A percentile compares a stretch with the other conserved stretches of the same genome.
phyloP scores from a whole-genome alignment of 35 echinoderm and acorn worm genomes.

The Eucidaris tribuloides region DNA sequence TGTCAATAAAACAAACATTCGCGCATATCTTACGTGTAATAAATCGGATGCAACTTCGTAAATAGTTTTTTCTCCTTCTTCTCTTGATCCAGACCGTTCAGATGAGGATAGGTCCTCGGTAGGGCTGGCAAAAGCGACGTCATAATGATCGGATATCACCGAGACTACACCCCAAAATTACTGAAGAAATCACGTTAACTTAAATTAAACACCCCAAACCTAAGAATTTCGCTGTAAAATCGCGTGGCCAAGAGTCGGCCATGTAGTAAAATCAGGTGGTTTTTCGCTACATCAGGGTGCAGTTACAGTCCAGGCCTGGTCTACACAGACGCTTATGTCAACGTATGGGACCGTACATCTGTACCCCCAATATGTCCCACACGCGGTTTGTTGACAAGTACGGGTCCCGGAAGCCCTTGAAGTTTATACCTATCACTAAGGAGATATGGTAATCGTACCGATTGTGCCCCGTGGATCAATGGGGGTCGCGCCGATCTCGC shows the following conservation, averaged over 20 bases:
- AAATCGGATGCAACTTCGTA: slow-evolving; percentile 78
- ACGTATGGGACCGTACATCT: not conserved
- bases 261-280: too few relatives aligned
- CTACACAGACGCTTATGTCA: not conserved
- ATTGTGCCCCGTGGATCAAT: not conserved
- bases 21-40: slow-evolving; percentile 96
- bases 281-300: not conserved
- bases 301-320: not conserved
- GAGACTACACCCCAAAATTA: too few relatives aligned
- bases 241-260: too few relatives aligned
- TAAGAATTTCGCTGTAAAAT: too few relatives aligned
- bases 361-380: not conserved
- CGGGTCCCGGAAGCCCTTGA: slow-evolving; percentile 1
- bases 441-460: slow-evolving; percentile 31
- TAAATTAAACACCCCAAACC: too few relatives aligned
- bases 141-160: too few relatives aligned
- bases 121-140: slow-evolving; percentile 85
- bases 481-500: not conserved
- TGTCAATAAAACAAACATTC: too few relatives aligned
- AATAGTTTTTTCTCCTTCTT: slow-evolving; percentile 57
- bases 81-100: slow-evolving; percentile 6
- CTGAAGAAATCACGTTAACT: too few relatives aligned
- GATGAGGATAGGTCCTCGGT: slow-evolving; percentile 72
- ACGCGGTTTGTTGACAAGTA: slow-evolving; percentile 42
- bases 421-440: slow-evolving; percentile 50